These are phyloP conservation scores for Podiceps cristatus DNA, from an alignment of 2,113 vertebrate genomes.

Conservation along the genomic window DNA sequence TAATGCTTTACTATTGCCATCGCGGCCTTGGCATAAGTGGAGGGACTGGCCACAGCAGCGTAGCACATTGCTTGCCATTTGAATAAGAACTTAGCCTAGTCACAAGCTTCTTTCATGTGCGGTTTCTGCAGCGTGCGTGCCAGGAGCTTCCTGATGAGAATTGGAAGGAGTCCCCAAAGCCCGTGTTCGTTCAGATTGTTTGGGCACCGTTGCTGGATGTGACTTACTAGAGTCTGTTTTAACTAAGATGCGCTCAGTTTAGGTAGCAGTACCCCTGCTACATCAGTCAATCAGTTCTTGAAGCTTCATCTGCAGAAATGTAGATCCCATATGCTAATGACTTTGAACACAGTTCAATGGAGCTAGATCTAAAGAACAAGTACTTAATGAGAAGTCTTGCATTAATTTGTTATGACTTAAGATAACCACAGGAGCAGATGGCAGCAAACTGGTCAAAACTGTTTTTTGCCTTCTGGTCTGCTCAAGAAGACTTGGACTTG, in stretches of 20 bases:
- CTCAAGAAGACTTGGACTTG: not conserved
- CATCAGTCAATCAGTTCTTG: not conserved
- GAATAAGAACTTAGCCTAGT: conserved; percentile 30
- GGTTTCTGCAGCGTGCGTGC: conserved; percentile 3
- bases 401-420: not conserved
- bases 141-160: conserved; percentile 23
- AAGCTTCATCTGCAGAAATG: not conserved
- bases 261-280: not conserved
- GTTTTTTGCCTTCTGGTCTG: not conserved
- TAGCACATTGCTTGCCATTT: not conserved
- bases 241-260: not conserved
- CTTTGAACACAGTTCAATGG: not conserved
- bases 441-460: not conserved
- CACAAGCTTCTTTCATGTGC: conserved; percentile 47
- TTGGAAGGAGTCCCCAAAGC: not conserved
- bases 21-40: not conserved
- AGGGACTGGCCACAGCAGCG: not conserved
- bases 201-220: not conserved
- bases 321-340: fast-evolving
- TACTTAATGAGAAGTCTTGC: not conserved
- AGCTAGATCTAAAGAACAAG: not conserved
- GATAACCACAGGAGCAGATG: not conserved
- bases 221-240: not conserved
- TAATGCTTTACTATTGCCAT: conserved; percentile 33
- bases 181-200: not conserved